Evolutionary conservation across 2,797 vertebrate species (phyloP), one percentile per base, ranked within the genome.

Genomic region (Cirrhinus mrigala): DNA sequence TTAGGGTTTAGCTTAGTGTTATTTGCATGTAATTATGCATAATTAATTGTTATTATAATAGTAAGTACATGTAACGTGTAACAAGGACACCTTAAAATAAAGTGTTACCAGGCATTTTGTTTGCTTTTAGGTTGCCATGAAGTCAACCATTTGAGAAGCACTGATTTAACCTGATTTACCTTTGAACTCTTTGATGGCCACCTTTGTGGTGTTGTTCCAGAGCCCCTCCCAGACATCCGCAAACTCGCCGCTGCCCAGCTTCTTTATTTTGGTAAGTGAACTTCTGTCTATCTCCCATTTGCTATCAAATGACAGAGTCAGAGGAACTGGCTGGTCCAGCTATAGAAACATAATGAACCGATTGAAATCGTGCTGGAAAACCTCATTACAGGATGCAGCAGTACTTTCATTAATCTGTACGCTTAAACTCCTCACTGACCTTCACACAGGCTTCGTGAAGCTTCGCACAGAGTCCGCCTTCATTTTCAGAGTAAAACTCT

Each of bases 181-280:
- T 76, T 84, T 90, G 46, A 93, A 90, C 76, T 92, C 91, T 85
- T 93, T 93, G 77, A 92, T 90, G 33, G 92, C 92, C 78, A 93
- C 92, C 3, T 91, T 84, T 18, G 86, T 92, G 18, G 70, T 91
- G 50, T 82, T 84, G 44, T 92, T 91, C 91, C 91, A 93, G 16
- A 87, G 15, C 3, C 91, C 93, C 20, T 91, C 81, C 92, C 91
- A 93, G 70, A 93, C 93, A 20, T 90, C 73, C 22, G 90, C 91
- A 79, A 92, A 93, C 68, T 90, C 88, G 52, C 93, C 93, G 10
- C 89, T 90, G 64, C 91, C 93, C 33, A 93, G 82, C 27, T 68
- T 79, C 12, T 85, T 62, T 27, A 89, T 33, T 85, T 89, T 92
- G 27, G 77, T 74, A 2, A 93, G 85, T 37, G 88, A 90, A 44